phyloP scores from a whole-genome alignment of 1,140 invertebrate genomes.

The Ceratoteleas bidentatus region DNA sequence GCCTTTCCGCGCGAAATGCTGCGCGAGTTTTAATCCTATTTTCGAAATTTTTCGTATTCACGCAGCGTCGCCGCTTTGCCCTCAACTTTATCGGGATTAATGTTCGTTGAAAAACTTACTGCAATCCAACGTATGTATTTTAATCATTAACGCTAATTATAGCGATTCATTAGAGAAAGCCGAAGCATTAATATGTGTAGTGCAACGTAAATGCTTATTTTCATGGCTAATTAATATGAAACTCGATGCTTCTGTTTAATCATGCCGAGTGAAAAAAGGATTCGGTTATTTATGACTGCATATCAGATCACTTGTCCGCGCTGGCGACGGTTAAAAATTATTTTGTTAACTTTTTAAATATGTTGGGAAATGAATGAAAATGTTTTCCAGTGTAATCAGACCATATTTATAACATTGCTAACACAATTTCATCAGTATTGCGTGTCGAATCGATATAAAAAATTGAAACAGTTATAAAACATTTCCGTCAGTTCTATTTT shows the following conservation, averaged over 20 bases:
- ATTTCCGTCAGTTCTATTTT: too few species aligned
- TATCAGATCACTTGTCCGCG: background rate
- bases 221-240: constrained; percentile 33
- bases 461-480: too few species aligned
- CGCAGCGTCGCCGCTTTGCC: background rate
- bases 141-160: constrained; percentile 48
- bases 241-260: constrained; percentile 15
- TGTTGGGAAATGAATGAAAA: too few species aligned
- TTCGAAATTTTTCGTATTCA: constrained; percentile 5
- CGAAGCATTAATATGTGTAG: constrained; percentile 30
- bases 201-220: constrained; percentile 30
- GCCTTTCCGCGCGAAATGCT: background rate
- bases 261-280: constrained; percentile 2
- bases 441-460: too few species aligned
- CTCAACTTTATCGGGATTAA: constrained; percentile 16
- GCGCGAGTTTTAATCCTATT: constrained; percentile 10
- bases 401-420: too few species aligned
- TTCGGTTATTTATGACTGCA: constrained; percentile 16
- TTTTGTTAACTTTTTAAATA: too few species aligned
- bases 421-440: too few species aligned
- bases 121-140: constrained; percentile 41
- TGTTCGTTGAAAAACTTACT: constrained; percentile 17
- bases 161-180: constrained; percentile 52
- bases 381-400: too few species aligned
- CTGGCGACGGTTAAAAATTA: too few species aligned